Evolutionary conservation across 1,140 invertebrate species (phyloP), one percentile per base, ranked within the genome.

Genomic region (Drusus annulatus): DNA sequence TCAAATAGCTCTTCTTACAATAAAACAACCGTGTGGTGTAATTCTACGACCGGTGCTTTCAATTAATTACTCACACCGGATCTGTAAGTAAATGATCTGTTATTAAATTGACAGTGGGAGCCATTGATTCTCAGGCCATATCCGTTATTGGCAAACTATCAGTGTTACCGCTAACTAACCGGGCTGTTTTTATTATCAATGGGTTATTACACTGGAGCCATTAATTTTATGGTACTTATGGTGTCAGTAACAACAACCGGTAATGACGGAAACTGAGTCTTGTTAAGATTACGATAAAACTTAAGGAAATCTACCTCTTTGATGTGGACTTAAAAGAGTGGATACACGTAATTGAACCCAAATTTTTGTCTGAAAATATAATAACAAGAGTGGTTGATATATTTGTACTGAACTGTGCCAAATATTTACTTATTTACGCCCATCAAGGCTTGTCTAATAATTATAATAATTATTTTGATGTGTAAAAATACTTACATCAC

Each of bases 171-270:
- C 19, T 21, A 60, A 60, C 56, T 60, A 23, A 21, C 56, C 7
- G 23, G 8, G 23, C 54, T 60, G 56, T 23, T 60, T 23, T 60
- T 60, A 60, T 23, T 7, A 23, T 23, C n/a, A n/a, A 13, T 0
- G 7, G 10, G 8, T 45, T 45, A 45, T 45, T 45, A 45, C 2
- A 45, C 36, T 45, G 36, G 36, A 45, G 36, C 36, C 10, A 23
- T 60, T 60, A 21, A 60, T 60, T 45, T 60, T 21, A 60, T 23
- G 56, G 23, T 60, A 10, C 19, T 60, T 60, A 60, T 60, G 17
- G 56, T 60, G 56, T 60, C 56, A 23, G 56, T 17, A 19, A 60
- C 23, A 21, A 23, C 23, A 60, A 60, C 56, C 23, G 56, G n/a
- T 60, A 60, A 19, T 6, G 56, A 8, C 56, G 56, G 56, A 60